Conservation (phyloP, 1,140 invertebrate genomes). For the Heliconius hermathena region DNA sequence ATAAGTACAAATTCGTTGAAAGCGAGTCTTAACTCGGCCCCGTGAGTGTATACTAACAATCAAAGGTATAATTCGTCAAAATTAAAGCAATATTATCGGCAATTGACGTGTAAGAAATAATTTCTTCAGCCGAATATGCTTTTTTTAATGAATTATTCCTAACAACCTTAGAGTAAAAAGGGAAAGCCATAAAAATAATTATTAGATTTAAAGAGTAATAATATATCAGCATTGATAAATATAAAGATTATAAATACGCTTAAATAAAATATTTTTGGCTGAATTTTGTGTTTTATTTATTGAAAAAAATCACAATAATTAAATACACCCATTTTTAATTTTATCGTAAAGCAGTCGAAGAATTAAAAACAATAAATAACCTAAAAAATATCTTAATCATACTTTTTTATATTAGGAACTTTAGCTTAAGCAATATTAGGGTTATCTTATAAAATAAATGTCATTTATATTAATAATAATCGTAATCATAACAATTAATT, state of each 20-base stretch:
- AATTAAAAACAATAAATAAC: slow-evolving; percentile 5
- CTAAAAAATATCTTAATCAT: slow-evolving; percentile 2
- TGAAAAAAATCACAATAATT: slow-evolving; percentile 8
- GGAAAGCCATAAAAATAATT: slow-evolving; percentile 79
- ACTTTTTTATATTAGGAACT: slow-evolving; percentile 3
- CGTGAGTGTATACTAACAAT: slow-evolving; percentile 56
- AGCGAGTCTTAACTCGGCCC: slow-evolving; percentile 59
- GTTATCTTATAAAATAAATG: background rate
- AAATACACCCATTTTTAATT: background rate
- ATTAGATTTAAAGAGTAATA: slow-evolving; percentile 77
- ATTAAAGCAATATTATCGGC: slow-evolving; percentile 51
- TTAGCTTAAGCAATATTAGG: background rate
- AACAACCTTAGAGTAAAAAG: slow-evolving; percentile 59
- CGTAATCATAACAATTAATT: background rate
- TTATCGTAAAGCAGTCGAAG: slow-evolving; percentile 9
- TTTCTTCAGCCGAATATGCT: slow-evolving; percentile 50
- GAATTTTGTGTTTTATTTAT: slow-evolving; percentile 72
- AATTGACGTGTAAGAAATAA: slow-evolving; percentile 11
- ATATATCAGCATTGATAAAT: slow-evolving; percentile 79
- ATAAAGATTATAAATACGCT: slow-evolving; percentile 82
- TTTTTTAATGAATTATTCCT: slow-evolving; percentile 59
- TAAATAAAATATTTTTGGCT: slow-evolving; percentile 83
- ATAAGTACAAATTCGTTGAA: slow-evolving; percentile 74
- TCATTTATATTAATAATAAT: background rate
- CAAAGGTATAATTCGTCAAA: slow-evolving; percentile 53